Conservation (phyloP, 2,797 vertebrate genomes). For the Neosilurus hyrtlii region DNA sequence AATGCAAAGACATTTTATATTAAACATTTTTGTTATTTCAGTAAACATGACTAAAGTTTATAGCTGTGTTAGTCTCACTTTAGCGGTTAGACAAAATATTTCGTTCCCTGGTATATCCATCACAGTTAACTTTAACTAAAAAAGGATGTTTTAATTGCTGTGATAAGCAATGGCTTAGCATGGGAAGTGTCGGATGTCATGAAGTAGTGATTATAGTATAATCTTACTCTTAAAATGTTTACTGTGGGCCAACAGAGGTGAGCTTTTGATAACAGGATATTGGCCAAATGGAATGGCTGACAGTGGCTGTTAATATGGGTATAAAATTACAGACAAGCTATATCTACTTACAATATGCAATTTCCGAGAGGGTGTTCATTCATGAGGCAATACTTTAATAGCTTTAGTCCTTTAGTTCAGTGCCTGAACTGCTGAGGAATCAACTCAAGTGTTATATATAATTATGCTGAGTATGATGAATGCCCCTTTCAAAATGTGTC, state of each 20-base stretch:
- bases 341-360: too few species aligned
- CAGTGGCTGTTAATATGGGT: background rate
- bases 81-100: background rate
- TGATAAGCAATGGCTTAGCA: background rate
- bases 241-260: background rate
- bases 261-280: background rate
- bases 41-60: background rate
- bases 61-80: background rate
- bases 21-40: background rate
- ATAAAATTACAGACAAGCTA: background rate
- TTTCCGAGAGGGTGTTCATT: background rate
- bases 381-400: background rate
- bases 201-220: background rate
- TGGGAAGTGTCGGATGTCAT: background rate
- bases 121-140: background rate
- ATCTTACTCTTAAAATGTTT: conserved; percentile 2
- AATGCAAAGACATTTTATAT: background rate
- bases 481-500: background rate
- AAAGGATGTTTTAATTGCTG: background rate
- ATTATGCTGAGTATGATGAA: background rate
- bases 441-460: background rate
- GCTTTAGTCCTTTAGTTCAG: too few species aligned
- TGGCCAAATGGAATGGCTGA: background rate
- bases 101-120: background rate
- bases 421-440: background rate